Evolutionary conservation across 2,888 invertebrate species (phyloP).

Genomic region (Slavum lentiscoides): DNA sequence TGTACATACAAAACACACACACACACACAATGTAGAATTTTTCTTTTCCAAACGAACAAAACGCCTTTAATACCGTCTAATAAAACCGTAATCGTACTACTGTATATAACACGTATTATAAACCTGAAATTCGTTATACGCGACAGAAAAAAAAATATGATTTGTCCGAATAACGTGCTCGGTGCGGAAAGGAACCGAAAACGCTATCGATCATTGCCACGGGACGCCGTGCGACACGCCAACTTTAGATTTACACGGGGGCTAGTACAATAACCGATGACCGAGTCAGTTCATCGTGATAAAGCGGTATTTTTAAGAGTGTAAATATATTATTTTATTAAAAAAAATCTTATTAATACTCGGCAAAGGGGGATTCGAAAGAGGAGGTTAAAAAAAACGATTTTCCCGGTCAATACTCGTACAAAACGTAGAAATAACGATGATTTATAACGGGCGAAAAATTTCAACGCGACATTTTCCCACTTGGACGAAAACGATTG

Average conservation of each 20-base stretch:
- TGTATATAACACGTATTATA: background rate
- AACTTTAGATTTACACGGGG: conserved; percentile 41
- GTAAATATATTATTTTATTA: background rate
- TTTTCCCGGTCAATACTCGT: background rate
- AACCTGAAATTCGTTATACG: conserved; percentile 4
- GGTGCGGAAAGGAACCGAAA: conserved; percentile 14
- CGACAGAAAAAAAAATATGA: conserved; percentile 26
- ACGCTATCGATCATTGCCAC: conserved; percentile 32
- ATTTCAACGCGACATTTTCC: background rate
- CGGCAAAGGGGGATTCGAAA: too few relatives aligned
- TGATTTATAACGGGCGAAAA: background rate
- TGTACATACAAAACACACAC: too few relatives aligned
- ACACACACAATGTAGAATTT: background rate
- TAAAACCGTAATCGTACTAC: background rate
- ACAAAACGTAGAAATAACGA: background rate
- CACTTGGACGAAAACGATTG: too few relatives aligned
- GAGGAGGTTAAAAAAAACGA: background rate
- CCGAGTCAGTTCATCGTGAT: conserved; percentile 19
- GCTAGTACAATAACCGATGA: background rate
- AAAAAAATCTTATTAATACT: too few relatives aligned
- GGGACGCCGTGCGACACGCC: conserved; percentile 16
- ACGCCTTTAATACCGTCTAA: background rate
- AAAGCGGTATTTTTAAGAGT: conserved; percentile 2
- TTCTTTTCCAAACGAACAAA: conserved; percentile 15
- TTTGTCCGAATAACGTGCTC: background rate